Base-by-base conservation (phyloP, 2,113 vertebrate species). In the Scartelaos histophorus region DNA sequence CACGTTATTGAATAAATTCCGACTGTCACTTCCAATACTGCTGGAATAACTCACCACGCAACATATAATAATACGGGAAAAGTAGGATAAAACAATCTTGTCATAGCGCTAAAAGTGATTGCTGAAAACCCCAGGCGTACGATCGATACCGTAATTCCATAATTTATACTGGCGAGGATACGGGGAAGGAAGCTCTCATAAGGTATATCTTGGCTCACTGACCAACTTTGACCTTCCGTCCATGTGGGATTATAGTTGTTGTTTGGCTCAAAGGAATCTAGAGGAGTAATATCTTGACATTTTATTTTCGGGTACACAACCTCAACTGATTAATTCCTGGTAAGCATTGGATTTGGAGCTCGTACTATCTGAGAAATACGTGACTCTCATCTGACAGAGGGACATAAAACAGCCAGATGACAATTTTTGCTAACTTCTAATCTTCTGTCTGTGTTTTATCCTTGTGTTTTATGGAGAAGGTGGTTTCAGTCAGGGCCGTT, bases 11-110 rank as follows among this genome's bases (percentile, higher is more conserved):
- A 98, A 96, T 96, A 97, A 98, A 98, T 97, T 96, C 96, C 95
- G 95, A 91, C 95, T 98, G 98, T 99, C 98, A 98, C 94, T 97
- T 97, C 95, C 95, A 94, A 97, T 96, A 95, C 94, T 95, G 96
- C 94, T 94, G 94, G 95, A 96, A 99, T 98, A 96, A 96, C 96
- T 98, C 97, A 96, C 58, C 96, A 97, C 94, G 94, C 94, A 97
- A 96, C 95, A 96, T 95, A 98, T 98, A 98, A 97, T 98, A 97
- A 97, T 97, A 96, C 96, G 94, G 94, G 95, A 96, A 97, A 98
- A 99, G 96, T 98, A 97, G 96, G 96, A 99, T 99, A 97, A 97
- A 99, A 98, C 96, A 98, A 99, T 98, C 95, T 98, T 99, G 97
- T 99, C 97, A 99, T 95, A 93, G 90, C 95, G 93, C 94, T 95